Percentiles rank a stretch among this genome's conserved stretches.
Conservation (phyloP, 2,797 vertebrate genomes). For the Carcharodon carcharias region DNA sequence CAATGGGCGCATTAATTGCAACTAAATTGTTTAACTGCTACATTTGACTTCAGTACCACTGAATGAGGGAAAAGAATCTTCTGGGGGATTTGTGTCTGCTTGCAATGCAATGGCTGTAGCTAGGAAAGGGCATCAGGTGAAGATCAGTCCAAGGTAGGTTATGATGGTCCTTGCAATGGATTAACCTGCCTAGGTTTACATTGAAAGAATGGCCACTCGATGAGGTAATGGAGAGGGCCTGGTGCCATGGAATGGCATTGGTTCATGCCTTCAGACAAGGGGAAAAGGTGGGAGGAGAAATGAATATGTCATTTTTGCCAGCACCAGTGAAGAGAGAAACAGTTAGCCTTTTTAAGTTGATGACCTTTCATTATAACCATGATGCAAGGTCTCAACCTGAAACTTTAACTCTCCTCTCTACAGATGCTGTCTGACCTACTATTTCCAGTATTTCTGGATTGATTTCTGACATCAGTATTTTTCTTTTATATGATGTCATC, state of each 20-base stretch:
- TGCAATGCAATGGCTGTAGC: neutral
- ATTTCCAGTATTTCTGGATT: too few species aligned
- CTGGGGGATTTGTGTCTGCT: neutral
- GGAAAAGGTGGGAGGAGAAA: neutral
- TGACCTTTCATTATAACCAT: too few species aligned
- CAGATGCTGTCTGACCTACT: too few species aligned
- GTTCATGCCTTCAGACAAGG: neutral
- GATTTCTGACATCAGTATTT: too few species aligned
- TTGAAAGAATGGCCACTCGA: neutral
- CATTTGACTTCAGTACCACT: neutral
- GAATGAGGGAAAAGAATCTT: neutral
- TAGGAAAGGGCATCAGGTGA: neutral
- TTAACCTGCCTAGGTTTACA: neutral
- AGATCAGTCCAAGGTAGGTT: neutral
- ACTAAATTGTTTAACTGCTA: neutral
- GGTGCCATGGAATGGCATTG: neutral
- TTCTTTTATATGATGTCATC: neutral
- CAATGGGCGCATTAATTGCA: too few species aligned
- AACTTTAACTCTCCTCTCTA: too few species aligned
- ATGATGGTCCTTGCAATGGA: neutral
- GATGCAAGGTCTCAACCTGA: too few species aligned
- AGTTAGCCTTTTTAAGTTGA: too few species aligned
- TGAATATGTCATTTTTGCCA: neutral
- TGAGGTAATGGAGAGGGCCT: neutral
- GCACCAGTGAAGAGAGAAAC: too few species aligned